Conservation (phyloP, 2,113 vertebrate genomes). For the Oryctolagus cuniculus region mOryCun1.1 NC_091443.1:23783501-23784000, state of each 20-base stretch:
- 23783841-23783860: background rate
- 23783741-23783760: background rate
- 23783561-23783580: background rate
- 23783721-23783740: constrained; percentile 2
- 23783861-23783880: background rate
- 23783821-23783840: background rate
- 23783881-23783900: background rate
- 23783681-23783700: constrained; percentile 31
- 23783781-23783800: background rate
- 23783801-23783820: background rate
- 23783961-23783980: background rate
- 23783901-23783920: constrained; percentile 22
- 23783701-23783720: background rate
- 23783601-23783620: constrained; percentile 15
- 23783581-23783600: background rate
- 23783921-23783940: background rate
- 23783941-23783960: background rate
- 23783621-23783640: background rate
- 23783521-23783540: background rate
- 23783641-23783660: background rate
- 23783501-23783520: background rate
- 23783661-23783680: background rate
- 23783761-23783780: background rate
- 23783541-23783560: constrained; percentile 12
- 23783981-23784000: background rate